These are phyloP conservation scores for Sinella curviseta DNA, from an alignment of 1,140 invertebrate genomes.

Conservation along the genomic window DNA sequence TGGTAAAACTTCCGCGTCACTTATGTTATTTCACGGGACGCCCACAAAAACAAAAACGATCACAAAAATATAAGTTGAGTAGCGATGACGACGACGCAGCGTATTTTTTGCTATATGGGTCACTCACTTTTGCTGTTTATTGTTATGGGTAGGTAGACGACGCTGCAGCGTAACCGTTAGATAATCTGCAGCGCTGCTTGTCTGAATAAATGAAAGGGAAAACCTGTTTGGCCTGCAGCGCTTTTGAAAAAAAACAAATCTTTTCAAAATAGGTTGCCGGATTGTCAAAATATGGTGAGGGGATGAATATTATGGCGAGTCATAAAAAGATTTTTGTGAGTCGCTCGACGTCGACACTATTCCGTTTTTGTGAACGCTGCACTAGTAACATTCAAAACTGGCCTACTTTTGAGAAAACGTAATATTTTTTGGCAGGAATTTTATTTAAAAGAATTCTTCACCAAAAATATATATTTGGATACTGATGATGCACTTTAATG, in stretches of 20 bases:
- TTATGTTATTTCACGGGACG: too few relatives aligned
- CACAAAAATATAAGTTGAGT: too few relatives aligned
- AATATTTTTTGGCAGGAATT: too few relatives aligned
- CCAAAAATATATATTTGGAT: too few relatives aligned
- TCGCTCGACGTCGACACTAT: too few relatives aligned
- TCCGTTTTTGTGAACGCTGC: neutral
- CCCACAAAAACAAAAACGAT: too few relatives aligned
- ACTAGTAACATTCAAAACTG: slow-evolving; percentile 23
- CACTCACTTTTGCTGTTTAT: slow-evolving; percentile 5
- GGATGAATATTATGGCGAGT: neutral
- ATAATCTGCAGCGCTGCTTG: slow-evolving; percentile 9
- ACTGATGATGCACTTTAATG: too few relatives aligned
- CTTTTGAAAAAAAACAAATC: slow-evolving; percentile 2
- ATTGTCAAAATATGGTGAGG: slow-evolving; percentile 1
- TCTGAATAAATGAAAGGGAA: slow-evolving; percentile 1
- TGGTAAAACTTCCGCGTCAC: too few relatives aligned
- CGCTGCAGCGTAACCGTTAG: too few relatives aligned
- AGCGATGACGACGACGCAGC: too few relatives aligned
- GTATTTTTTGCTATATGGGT: slow-evolving; percentile 13
- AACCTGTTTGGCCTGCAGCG: slow-evolving; percentile 11
- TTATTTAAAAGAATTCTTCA: too few relatives aligned
- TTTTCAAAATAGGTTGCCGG: slow-evolving; percentile 6
- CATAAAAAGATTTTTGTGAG: neutral
- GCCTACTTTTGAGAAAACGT: neutral
- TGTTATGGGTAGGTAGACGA: neutral